Base-by-base conservation (phyloP, 2,113 vertebrate species). In the Cebidichthys violaceus region DNA sequence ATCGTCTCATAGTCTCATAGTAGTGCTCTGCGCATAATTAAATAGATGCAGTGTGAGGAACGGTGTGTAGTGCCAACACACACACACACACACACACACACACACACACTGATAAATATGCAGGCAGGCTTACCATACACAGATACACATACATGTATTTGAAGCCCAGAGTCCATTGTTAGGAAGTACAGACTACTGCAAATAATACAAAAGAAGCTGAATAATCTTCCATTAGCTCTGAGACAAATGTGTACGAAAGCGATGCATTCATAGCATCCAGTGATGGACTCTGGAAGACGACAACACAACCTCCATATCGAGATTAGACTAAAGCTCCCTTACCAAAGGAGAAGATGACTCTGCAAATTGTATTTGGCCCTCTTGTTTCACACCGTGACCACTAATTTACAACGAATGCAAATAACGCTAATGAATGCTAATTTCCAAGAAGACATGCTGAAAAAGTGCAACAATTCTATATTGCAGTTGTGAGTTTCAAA, bases 21-120 rank as follows among this genome's bases (percentile, higher is more conserved):
- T 57, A 13, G 24, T 84, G 75, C 78, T 84, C 59, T n/a, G 86
- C 1, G 69, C 82, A 91, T 89, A 90, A 92, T 89, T 67, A 88
- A 73, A 81, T 78, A 39, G 72, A 83, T 77, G 75, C 83, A 47
- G 81, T 52, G 70, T 24, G 80, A 52, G 76, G 73, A 77, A 47
- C 20, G 10, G 35, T 41, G 81, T 31, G 9, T 35, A 9, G 74
- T 33, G 2, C 70, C 50, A 2, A 80, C 64, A 35, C 80, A 81
- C 6, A 47, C 41, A 31, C 45, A 70, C 35, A 55, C 47, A 57
- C 54, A 59, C 55, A 50, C 50, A 52, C 52, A 54, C 50, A 55
- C 52, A 55, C 52, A 24, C 52, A 22, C 52, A 59, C 10, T 14
- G 11, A 57, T 27, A 57, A 13, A 59, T 57, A 57, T 27, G 54